A percentile compares a stretch with the other conserved stretches of the same genome.
Evolutionary conservation across 2,113 vertebrate genomes (phyloP).

Genomic region (Ahaetulla prasina): DNA sequence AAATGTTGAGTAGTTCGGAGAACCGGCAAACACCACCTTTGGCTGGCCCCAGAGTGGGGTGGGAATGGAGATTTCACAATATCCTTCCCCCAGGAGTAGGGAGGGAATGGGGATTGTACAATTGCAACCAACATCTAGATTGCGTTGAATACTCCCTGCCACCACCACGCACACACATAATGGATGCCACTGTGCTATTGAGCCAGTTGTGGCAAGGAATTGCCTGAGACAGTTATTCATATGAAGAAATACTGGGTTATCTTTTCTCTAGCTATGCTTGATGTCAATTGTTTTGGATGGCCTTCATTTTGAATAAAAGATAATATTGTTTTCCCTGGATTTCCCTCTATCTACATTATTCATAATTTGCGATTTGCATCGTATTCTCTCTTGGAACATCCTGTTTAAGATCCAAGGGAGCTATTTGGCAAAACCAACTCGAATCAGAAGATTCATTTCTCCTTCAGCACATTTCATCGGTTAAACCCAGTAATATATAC

Average conservation of each 20-base stretch:
- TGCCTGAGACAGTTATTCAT: background rate
- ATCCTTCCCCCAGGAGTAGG: no score
- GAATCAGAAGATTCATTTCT: constrained; percentile 18
- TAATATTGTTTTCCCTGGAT: background rate
- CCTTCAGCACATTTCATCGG: background rate
- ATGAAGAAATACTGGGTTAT: background rate
- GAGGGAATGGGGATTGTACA: no score
- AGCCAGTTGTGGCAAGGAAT: background rate
- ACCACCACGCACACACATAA: background rate
- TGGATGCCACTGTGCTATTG: background rate
- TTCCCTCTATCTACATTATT: background rate
- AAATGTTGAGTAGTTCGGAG: no score
- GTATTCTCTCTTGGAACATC: background rate
- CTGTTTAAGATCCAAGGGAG: background rate
- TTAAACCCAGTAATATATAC: background rate
- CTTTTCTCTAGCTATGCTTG: background rate
- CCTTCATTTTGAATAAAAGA: background rate
- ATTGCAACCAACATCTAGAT: background rate
- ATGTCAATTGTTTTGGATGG: background rate
- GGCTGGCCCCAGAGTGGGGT: no score
- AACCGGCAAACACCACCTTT: no score
- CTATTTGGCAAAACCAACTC: constrained; percentile 26
- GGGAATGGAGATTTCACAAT: no score
- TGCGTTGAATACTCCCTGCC: background rate
- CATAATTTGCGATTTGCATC: background rate